phyloP scores from a whole-genome alignment of 1,140 invertebrate genomes.

The Geopemphigus sp. region DNA sequence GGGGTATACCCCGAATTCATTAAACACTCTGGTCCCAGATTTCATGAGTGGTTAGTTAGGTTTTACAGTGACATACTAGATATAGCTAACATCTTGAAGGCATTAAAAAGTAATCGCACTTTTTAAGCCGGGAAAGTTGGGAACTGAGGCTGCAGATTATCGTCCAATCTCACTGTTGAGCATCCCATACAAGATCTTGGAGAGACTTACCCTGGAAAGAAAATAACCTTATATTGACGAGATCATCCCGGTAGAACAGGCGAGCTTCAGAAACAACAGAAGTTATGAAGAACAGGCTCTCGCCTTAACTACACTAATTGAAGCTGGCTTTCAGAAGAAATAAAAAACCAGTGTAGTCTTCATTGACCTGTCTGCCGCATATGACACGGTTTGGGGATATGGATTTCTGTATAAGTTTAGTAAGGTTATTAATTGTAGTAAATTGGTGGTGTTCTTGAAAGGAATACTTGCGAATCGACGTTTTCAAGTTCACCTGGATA shows the following conservation, averaged over 20 bases:
- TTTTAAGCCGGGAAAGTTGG: neutral
- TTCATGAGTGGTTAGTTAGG: too few relatives aligned
- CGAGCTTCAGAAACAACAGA: neutral
- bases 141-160: neutral
- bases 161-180: neutral
- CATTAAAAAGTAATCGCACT: neutral
- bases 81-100: too few relatives aligned
- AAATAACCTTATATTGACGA: neutral
- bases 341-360: neutral
- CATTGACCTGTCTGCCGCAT: neutral
- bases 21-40: too few relatives aligned
- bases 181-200: neutral
- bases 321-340: conserved; percentile 30
- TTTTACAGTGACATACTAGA: too few relatives aligned
- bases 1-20: too few relatives aligned
- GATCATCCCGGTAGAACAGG: neutral
- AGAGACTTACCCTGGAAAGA: neutral
- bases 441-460: neutral
- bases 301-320: neutral
- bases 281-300: neutral
- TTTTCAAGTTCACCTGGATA: neutral
- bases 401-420: neutral
- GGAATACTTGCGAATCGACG: neutral
- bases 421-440: neutral
- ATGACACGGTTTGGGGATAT: neutral